Evolutionary conservation across 2,113 vertebrate species (phyloP).

Genomic region (Oryzias javanicus): DNA sequence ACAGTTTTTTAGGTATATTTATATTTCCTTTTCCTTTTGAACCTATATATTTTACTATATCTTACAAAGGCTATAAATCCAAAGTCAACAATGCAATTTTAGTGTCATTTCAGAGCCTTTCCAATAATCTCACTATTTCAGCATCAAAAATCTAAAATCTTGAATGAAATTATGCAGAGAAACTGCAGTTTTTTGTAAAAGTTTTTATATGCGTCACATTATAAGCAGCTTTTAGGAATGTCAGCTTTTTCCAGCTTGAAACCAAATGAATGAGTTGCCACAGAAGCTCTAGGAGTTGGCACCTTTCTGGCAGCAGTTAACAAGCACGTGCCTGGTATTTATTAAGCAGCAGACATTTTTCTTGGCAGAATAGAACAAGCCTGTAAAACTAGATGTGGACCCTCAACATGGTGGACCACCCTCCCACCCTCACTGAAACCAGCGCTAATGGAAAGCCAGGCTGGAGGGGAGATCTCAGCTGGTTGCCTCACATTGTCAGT

Average conservation of each 20-base stretch:
- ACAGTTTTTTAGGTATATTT: too few species aligned
- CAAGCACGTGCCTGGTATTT: constrained; percentile 61
- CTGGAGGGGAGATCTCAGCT: constrained; percentile 30
- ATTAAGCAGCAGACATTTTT: constrained; percentile 63
- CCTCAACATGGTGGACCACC: constrained; percentile 25
- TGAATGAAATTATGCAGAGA: constrained; percentile 23
- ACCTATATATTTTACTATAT: too few species aligned
- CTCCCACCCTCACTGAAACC: constrained; percentile 10
- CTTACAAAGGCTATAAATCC: constrained; percentile 17
- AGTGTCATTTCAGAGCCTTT: not conserved
- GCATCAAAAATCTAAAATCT: constrained; percentile 28
- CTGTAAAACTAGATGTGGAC: constrained; percentile 39
- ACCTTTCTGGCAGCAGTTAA: constrained; percentile 39
- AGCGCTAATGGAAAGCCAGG: constrained; percentile 37
- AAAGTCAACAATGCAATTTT: constrained; percentile 17
- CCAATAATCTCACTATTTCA: not conserved
- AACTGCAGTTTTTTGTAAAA: not conserved
- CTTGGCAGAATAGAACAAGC: constrained; percentile 44
- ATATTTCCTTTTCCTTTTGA: too few species aligned
- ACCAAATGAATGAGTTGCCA: constrained; percentile 36
- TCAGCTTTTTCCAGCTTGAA: constrained; percentile 9
- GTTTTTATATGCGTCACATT: not conserved
- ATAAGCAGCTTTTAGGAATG: not conserved
- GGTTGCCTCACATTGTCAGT: constrained; percentile 23
- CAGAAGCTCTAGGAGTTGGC: constrained; percentile 30